These are phyloP conservation scores for Acyrthosiphon pisum DNA, from an alignment of 1,140 invertebrate genomes.

Conservation along the genomic window DNA sequence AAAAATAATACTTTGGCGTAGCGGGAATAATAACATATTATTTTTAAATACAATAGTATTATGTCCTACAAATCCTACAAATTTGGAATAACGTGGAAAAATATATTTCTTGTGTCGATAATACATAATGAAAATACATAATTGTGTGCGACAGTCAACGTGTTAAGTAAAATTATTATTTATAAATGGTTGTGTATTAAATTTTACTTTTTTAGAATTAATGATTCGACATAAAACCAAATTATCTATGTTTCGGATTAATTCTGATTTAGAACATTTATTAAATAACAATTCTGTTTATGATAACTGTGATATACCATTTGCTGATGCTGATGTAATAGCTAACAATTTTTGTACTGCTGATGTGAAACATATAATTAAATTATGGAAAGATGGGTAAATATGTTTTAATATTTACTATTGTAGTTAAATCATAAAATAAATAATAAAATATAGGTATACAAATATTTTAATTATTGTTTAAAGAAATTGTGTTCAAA, in stretches of 20 bases:
- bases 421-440: neutral
- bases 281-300: conserved; percentile 31
- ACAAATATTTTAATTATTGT: neutral
- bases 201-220: conserved; percentile 41
- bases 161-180: neutral
- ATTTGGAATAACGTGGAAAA: no score
- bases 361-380: conserved; percentile 43
- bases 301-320: conserved; percentile 24
- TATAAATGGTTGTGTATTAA: neutral
- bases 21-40: no score
- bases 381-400: conserved; percentile 39
- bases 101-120: no score
- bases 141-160: no score
- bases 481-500: conserved; percentile 38
- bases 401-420: neutral
- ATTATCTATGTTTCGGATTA: conserved; percentile 27
- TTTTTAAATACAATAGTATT: no score
- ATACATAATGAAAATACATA: no score
- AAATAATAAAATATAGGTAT: neutral
- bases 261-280: neutral
- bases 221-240: conserved; percentile 38
- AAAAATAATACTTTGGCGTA: no score
- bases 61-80: no score
- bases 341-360: conserved; percentile 19
- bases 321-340: conserved; percentile 9